Evolutionary conservation across 2,888 invertebrate genomes (phyloP).

Genomic region (Nineta flava): DNA sequence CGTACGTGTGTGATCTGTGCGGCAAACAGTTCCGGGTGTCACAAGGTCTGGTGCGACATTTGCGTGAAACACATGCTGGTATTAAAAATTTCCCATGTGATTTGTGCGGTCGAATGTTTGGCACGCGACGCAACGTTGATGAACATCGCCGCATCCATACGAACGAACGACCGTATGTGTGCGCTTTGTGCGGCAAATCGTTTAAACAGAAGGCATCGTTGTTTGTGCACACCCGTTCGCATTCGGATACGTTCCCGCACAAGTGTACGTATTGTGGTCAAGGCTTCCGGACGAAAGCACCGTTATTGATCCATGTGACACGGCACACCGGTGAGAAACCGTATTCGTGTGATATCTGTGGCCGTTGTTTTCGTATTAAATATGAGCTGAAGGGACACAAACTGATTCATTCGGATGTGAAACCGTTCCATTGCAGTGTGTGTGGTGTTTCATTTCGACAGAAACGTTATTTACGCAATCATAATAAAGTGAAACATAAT

Average conservation of each 20-base stretch:
- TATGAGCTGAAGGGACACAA: conserved; percentile 40
- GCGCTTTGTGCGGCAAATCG: conserved; percentile 41
- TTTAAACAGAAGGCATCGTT: conserved; percentile 50
- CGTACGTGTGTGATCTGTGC: conserved; percentile 48
- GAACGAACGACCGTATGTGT: conserved; percentile 39
- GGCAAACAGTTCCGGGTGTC: conserved; percentile 50
- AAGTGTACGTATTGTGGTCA: conserved; percentile 43
- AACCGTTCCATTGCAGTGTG: conserved; percentile 30
- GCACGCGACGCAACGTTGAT: conserved; percentile 40
- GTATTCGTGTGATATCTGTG: conserved; percentile 39
- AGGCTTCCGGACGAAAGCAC: conserved; percentile 39
- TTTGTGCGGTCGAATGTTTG: conserved; percentile 38
- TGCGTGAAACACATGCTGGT: conserved; percentile 44
- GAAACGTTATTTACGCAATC: conserved; percentile 35
- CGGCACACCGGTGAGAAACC: conserved; percentile 46
- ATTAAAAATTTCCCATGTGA: conserved; percentile 40
- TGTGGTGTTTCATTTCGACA: conserved; percentile 32
- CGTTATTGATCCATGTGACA: conserved; percentile 37
- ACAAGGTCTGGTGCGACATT: conserved; percentile 42
- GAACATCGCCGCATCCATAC: conserved; percentile 43
- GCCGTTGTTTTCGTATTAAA: conserved; percentile 38
- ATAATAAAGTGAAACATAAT: conserved; percentile 29
- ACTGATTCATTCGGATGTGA: conserved; percentile 33
- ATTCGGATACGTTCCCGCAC: conserved; percentile 36
- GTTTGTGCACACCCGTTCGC: conserved; percentile 43